Conservation (phyloP, 1,140 invertebrate genomes). For the Pseudoatta argentina region DNA sequence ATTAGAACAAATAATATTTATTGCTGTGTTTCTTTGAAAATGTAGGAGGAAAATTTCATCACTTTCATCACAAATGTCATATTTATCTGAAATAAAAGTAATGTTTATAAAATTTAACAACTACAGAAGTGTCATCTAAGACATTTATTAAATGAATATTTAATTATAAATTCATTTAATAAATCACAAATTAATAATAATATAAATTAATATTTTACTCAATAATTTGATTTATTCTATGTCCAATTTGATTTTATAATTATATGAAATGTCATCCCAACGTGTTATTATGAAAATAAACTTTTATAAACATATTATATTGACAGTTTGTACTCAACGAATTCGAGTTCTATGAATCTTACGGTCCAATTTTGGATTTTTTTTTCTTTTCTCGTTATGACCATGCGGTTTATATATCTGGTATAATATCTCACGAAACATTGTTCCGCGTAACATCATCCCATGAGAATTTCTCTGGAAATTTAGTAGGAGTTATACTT, state of each 20-base stretch:
- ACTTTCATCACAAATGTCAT: not conserved
- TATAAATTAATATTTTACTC: not conserved
- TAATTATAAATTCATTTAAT: constrained; percentile 2
- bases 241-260: not conserved
- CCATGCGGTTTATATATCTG: constrained; percentile 14
- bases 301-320: not conserved
- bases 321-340: not conserved
- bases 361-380: not conserved
- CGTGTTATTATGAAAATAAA: not conserved
- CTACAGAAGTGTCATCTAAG: not conserved
- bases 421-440: constrained; percentile 38
- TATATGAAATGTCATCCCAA: not conserved
- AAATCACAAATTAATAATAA: not conserved
- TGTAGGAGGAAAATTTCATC: not conserved
- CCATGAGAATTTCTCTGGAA: constrained; percentile 26
- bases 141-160: not conserved
- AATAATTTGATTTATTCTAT: not conserved
- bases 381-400: not conserved
- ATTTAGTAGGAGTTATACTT: constrained; percentile 45
- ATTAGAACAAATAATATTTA: not conserved
- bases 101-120: not conserved
- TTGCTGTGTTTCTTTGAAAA: not conserved
- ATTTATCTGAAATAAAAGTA: not conserved
- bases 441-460: constrained; percentile 43
- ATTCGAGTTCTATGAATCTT: not conserved